phyloP scores from a whole-genome alignment of 2,113 vertebrate species.

The Plectropomus leopardus region DNA sequence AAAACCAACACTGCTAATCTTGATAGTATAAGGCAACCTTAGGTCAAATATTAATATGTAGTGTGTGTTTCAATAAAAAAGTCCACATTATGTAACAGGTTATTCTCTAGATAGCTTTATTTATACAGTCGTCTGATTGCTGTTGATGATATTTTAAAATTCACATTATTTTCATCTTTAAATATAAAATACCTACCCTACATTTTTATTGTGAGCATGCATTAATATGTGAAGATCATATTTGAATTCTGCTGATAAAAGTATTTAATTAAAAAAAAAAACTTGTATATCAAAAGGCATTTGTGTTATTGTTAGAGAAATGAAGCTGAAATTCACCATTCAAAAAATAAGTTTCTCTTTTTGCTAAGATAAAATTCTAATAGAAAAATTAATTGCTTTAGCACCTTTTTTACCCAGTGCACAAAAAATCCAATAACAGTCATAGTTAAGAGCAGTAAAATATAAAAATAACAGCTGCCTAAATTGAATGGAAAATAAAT shows the following conservation, averaged over 20 bases:
- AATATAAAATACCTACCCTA: neutral
- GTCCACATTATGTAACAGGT: neutral
- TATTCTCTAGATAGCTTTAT: neutral
- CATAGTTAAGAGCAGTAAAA: constrained; percentile 6
- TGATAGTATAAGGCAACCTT: neutral
- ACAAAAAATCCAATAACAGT: neutral
- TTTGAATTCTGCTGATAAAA: neutral
- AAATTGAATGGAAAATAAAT: neutral
- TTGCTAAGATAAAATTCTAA: constrained; percentile 8
- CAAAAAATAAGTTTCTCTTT: neutral
- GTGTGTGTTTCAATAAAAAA: constrained; percentile 14
- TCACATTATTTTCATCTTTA: neutral
- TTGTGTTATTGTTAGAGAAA: neutral
- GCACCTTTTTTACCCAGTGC: neutral
- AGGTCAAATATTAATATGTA: neutral
- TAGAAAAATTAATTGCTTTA: constrained; percentile 23
- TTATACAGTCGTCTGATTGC: neutral
- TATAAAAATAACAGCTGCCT: neutral
- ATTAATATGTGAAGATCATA: neutral
- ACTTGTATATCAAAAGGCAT: too few relatives aligned
- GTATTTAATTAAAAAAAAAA: too few relatives aligned
- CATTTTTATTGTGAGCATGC: neutral
- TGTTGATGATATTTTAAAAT: neutral
- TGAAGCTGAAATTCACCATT: too few relatives aligned
- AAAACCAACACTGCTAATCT: constrained; percentile 23